These are phyloP conservation scores for Cossypha dichroa DNA, from an alignment of 2,797 vertebrate species.

Conservation along the genomic window DNA sequence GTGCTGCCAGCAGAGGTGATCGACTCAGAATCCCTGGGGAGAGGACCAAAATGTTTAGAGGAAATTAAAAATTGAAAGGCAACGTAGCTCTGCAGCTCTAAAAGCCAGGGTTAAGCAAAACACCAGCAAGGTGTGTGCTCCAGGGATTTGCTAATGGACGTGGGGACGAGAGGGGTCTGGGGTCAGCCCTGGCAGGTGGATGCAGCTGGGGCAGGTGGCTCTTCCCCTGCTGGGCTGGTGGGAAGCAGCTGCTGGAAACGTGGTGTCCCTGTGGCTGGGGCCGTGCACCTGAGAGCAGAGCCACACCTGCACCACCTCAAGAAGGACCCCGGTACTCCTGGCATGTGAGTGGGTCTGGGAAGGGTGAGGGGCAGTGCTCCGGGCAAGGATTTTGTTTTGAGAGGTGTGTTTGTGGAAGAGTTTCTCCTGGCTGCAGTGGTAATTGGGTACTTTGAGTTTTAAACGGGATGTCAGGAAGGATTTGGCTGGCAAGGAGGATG, in stretches of 20 bases:
- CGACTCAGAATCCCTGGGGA: accelerated
- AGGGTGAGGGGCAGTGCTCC: neutral
- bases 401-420: neutral
- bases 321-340: neutral
- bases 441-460: slow-evolving; percentile 1
- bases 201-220: accelerated
- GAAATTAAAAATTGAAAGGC: slow-evolving; percentile 48
- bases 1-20: neutral
- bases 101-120: neutral
- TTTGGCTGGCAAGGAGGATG: slow-evolving; percentile 13
- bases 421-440: neutral
- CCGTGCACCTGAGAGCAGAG: accelerated
- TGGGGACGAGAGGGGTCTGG: neutral
- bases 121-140: neutral
- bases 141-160: slow-evolving; percentile 20
- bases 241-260: neutral
- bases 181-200: neutral
- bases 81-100: neutral
- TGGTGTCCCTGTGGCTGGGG: accelerated
- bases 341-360: neutral
- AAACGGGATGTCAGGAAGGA: slow-evolving; percentile 23
- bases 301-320: accelerated
- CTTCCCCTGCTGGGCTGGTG: neutral
- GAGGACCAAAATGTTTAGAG: slow-evolving; percentile 17
- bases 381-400: neutral